These are phyloP conservation scores for Lasioglossum baleicum DNA, from an alignment of 1,140 invertebrate genomes.

Conservation along the genomic window DNA sequence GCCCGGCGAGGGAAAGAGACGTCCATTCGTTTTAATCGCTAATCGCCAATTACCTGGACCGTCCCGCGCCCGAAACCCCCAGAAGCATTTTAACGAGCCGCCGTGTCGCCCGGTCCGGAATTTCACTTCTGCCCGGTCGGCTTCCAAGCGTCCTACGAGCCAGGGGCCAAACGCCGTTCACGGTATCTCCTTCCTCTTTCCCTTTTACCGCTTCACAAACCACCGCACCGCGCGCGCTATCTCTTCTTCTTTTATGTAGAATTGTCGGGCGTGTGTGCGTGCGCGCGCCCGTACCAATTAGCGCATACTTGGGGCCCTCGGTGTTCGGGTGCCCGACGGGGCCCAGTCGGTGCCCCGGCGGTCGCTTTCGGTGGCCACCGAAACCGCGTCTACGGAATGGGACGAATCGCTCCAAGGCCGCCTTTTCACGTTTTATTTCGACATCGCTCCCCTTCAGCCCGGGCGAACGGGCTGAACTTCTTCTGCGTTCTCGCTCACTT, in stretches of 20 bases:
- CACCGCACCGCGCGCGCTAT: slow-evolving; percentile 12
- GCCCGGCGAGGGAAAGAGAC: slow-evolving; percentile 42
- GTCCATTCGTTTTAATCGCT: slow-evolving; percentile 79
- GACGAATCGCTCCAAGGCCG: slow-evolving; percentile 34
- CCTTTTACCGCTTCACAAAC: slow-evolving; percentile 37
- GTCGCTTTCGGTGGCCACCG: slow-evolving; percentile 38
- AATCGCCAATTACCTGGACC: slow-evolving; percentile 80
- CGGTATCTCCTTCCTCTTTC: slow-evolving; percentile 39
- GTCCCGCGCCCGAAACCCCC: slow-evolving; percentile 78
- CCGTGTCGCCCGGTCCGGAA: slow-evolving; percentile 77
- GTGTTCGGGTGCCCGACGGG: slow-evolving; percentile 56
- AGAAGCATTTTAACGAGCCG: slow-evolving; percentile 81
- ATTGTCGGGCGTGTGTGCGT: slow-evolving; percentile 6
- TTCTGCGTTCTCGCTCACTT: background rate
- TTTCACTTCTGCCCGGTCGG: slow-evolving; percentile 72
- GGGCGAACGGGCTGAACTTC: background rate
- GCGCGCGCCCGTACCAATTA: slow-evolving; percentile 71
- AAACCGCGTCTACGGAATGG: slow-evolving; percentile 33
- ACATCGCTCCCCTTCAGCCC: background rate
- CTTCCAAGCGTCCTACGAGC: slow-evolving; percentile 32
- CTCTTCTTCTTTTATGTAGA: slow-evolving; percentile 17
- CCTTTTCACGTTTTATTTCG: slow-evolving; percentile 8
- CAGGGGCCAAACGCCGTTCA: slow-evolving; percentile 31
- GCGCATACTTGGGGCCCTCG: slow-evolving; percentile 72
- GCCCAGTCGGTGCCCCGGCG: slow-evolving; percentile 2